phyloP scores from a whole-genome alignment of 2,113 vertebrate genomes.

The Cyanistes caeruleus region DNA sequence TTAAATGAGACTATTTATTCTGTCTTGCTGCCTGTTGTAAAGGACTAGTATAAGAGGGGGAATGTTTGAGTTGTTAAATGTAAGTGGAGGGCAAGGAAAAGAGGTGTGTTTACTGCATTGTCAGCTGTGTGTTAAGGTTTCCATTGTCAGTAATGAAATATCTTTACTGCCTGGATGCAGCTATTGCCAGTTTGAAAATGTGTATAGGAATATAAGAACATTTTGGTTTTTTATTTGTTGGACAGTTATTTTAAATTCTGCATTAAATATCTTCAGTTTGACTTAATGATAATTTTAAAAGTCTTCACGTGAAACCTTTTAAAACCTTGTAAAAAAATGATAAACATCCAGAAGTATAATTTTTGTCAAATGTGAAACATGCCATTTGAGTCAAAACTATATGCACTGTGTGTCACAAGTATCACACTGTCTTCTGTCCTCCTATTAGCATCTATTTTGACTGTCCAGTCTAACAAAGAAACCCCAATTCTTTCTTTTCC shows the following conservation, averaged over 20 bases:
- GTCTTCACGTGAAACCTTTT: background rate
- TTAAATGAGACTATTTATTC: background rate
- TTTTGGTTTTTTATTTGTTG: background rate
- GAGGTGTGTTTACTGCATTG: background rate
- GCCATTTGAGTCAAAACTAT: background rate
- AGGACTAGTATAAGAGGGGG: background rate
- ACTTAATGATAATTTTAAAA: background rate
- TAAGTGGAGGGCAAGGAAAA: conserved; percentile 26
- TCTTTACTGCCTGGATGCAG: background rate
- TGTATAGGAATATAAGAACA: rapidly evolving
- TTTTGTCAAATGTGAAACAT: background rate
- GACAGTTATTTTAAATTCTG: background rate
- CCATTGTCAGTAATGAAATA: background rate
- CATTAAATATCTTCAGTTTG: background rate
- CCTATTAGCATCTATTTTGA: background rate
- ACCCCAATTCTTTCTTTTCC: rapidly evolving
- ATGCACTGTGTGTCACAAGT: background rate
- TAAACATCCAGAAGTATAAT: rapidly evolving
- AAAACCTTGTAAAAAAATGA: background rate
- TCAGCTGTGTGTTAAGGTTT: background rate
- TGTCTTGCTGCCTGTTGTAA: background rate
- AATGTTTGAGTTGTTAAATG: conserved; percentile 17
- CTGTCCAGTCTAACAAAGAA: background rate
- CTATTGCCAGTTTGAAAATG: background rate
- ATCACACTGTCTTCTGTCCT: background rate